A percentile compares a stretch with the other conserved stretches of the same genome.
These are phyloP conservation scores for Etheostoma nigrum DNA, from an alignment of 2,797 vertebrate genomes.

Conservation along the genomic window DNA sequence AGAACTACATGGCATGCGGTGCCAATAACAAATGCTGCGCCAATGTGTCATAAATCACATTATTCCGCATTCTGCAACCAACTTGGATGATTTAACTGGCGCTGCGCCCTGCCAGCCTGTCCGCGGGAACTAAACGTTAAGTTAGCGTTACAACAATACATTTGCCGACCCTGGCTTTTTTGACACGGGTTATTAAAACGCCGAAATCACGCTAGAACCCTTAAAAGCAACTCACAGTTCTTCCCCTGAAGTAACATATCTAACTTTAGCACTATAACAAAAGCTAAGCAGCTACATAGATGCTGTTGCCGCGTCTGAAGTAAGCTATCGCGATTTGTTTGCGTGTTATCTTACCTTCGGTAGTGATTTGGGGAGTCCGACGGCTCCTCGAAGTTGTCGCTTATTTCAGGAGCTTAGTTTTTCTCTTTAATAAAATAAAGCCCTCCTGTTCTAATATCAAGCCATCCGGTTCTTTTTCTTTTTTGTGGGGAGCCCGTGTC, in stretches of 20 bases:
- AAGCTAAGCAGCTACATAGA: conserved; percentile 1
- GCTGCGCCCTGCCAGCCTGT: conserved; percentile 4
- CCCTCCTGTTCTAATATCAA: conserved; percentile 46
- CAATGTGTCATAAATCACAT: rapidly evolving
- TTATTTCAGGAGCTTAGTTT: conserved; percentile 12
- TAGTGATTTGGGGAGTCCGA: background rate
- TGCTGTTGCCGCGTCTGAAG: conserved; percentile 31
- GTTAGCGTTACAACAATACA: background rate
- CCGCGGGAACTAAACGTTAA: conserved; percentile 39
- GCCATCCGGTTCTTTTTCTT: conserved; percentile 50
- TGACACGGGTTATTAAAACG: background rate
- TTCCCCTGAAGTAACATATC: background rate
- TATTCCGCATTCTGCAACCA: background rate
- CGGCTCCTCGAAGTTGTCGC: conserved; percentile 11
- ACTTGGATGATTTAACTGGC: background rate
- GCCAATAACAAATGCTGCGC: rapidly evolving
- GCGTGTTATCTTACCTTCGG: conserved; percentile 59
- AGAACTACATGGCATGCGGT: rapidly evolving
- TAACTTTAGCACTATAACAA: background rate
- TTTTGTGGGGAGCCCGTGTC: conserved; percentile 31
- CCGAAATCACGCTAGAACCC: background rate
- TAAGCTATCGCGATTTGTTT: conserved; percentile 1
- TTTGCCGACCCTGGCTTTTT: rapidly evolving
- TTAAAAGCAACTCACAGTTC: rapidly evolving
- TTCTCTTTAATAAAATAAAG: conserved; percentile 28